These are phyloP conservation scores for Stegophylla sp. DNA, from an alignment of 2,888 invertebrate genomes.

Conservation along the genomic window DNA sequence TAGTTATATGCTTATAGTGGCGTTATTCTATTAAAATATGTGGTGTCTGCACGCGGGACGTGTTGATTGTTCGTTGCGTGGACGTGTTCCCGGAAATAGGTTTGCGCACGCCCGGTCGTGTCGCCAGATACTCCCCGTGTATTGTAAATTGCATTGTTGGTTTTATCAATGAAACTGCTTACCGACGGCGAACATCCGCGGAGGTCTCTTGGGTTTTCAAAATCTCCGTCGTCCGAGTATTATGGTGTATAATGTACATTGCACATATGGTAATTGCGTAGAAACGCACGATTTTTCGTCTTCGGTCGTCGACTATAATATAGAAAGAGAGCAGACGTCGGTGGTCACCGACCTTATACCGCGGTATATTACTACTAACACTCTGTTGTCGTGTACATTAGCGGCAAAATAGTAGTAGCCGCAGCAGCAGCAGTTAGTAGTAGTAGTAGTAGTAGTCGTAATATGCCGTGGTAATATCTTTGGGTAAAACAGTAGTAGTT, in stretches of 20 bases:
- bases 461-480: too few species aligned
- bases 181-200: neutral
- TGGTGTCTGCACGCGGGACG: neutral
- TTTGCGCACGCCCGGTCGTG: slow-evolving; percentile 5
- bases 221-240: neutral
- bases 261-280: too few species aligned
- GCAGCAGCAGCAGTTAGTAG: neutral
- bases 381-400: neutral
- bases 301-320: neutral
- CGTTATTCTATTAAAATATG: slow-evolving; percentile 1
- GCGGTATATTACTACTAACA: neutral
- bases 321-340: neutral
- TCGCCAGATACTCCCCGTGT: neutral
- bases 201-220: neutral
- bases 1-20: neutral
- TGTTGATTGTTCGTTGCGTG: slow-evolving; percentile 23
- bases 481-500: neutral
- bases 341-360: slow-evolving; percentile 46
- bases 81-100: slow-evolving; percentile 30
- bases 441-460: neutral
- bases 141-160: neutral
- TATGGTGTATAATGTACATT: too few species aligned
- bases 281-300: neutral
- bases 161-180: slow-evolving; percentile 8
- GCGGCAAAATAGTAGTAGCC: neutral